phyloP scores from a whole-genome alignment of 2,113 vertebrate species.

The Calcarius ornatus region DNA sequence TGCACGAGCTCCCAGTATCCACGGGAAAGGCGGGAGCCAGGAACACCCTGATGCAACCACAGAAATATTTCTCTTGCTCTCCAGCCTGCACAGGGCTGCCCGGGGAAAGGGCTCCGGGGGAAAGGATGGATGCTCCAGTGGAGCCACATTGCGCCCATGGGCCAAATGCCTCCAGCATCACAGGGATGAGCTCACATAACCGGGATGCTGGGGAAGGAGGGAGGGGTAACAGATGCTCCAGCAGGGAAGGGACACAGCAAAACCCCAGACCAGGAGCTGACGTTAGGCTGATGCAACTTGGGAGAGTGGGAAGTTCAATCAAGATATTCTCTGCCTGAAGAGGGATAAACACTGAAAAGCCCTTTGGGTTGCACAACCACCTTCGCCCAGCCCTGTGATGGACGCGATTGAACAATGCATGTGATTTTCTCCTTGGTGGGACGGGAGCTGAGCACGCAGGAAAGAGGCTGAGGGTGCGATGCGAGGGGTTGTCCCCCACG shows the following conservation, averaged over 20 bases:
- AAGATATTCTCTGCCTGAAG: not conserved
- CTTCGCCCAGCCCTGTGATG: not conserved
- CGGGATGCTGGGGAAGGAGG: not conserved
- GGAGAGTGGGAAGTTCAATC: slow-evolving; percentile 24
- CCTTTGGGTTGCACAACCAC: slow-evolving; percentile 27
- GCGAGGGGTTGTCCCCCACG: rapidly evolving
- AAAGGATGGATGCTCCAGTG: not conserved
- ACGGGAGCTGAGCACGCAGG: not conserved
- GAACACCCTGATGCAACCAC: slow-evolving; percentile 63
- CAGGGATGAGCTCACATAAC: not conserved
- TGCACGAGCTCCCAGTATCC: not conserved
- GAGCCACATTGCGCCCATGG: not conserved
- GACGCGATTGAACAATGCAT: not conserved
- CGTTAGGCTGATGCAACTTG: not conserved
- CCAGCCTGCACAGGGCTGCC: not conserved
- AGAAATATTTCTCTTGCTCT: slow-evolving; percentile 52
- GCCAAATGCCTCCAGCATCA: not conserved
- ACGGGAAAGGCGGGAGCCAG: not conserved
- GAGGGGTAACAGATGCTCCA: not conserved
- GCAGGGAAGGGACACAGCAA: not conserved
- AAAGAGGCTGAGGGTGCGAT: not conserved
- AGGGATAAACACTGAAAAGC: slow-evolving; percentile 1
- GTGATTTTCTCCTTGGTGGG: not conserved
- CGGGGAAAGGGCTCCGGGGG: not conserved
- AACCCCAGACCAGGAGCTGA: not conserved